Percentiles rank a stretch among this genome's conserved stretches.
phyloP scores from a whole-genome alignment of 2,797 vertebrate genomes.

The Sebastes jordani region DNA sequence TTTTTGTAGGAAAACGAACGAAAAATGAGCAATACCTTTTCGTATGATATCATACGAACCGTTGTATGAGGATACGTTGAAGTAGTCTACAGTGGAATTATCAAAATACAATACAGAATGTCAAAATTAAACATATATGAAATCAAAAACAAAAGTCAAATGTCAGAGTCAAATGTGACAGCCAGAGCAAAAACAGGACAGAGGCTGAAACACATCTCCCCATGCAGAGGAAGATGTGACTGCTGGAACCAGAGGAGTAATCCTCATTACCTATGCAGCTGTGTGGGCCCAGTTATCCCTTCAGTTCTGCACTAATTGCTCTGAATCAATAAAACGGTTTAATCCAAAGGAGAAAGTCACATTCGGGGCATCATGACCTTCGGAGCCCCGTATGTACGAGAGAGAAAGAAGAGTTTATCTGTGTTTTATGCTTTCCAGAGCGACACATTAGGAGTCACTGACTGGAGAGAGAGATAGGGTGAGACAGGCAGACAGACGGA shows the following conservation, averaged over 20 bases:
- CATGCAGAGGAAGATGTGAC: constrained; percentile 11
- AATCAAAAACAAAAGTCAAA: background rate
- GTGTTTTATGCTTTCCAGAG: constrained; percentile 7
- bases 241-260: constrained; percentile 25
- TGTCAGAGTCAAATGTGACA: background rate
- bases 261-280: constrained; percentile 49
- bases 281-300: constrained; percentile 48
- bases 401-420: constrained; percentile 4
- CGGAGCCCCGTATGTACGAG: background rate
- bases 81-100: background rate
- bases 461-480: background rate
- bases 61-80: too few species aligned
- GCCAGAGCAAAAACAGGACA: background rate
- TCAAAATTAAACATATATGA: background rate
- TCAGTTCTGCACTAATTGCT: constrained; percentile 60
- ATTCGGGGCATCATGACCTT: constrained; percentile 37
- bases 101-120: background rate
- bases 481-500: constrained; percentile 1
- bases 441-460: constrained; percentile 3
- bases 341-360: constrained; percentile 50
- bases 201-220: constrained; percentile 10
- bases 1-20: too few species aligned
- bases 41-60: too few species aligned
- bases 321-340: constrained; percentile 60
- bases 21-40: too few species aligned